These are phyloP conservation scores for Cercopithecus diana DNA, from an alignment of 2,797 vertebrate species.

Conservation along the genomic window DNA sequence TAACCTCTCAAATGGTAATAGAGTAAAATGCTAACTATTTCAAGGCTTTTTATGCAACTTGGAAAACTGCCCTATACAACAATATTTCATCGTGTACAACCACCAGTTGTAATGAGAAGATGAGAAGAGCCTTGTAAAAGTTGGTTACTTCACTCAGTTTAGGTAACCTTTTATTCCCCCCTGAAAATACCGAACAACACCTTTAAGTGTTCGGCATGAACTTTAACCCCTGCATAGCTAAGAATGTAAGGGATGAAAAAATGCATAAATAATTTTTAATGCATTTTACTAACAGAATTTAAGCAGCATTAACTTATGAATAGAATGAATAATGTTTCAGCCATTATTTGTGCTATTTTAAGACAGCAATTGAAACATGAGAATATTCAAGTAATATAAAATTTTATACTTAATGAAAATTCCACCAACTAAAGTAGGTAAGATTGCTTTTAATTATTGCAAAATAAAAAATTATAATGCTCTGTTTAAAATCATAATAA, in stretches of 20 bases:
- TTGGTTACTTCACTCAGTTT: neutral
- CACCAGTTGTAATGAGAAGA: neutral
- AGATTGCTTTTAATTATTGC: neutral
- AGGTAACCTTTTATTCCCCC: neutral
- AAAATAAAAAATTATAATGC: constrained; percentile 9
- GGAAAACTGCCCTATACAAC: neutral
- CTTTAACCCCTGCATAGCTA: constrained; percentile 14
- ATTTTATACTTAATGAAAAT: constrained; percentile 47
- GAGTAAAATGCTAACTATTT: neutral
- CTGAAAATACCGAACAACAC: neutral
- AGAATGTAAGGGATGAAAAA: neutral
- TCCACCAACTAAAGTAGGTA: neutral
- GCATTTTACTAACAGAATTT: constrained; percentile 28
- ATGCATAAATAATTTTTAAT: neutral
- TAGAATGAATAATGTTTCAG: constrained; percentile 57
- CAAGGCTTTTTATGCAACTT: neutral
- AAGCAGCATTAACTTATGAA: constrained; percentile 47
- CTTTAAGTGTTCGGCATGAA: neutral
- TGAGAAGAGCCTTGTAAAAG: neutral
- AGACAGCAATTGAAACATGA: constrained; percentile 52
- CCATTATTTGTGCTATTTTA: constrained; percentile 47
- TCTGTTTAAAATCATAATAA: constrained; percentile 11
- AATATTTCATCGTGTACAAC: neutral
- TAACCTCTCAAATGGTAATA: neutral
- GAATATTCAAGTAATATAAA: constrained; percentile 33